Conservation (phyloP, 2,797 vertebrate species). For the Danio choprae region DNA sequence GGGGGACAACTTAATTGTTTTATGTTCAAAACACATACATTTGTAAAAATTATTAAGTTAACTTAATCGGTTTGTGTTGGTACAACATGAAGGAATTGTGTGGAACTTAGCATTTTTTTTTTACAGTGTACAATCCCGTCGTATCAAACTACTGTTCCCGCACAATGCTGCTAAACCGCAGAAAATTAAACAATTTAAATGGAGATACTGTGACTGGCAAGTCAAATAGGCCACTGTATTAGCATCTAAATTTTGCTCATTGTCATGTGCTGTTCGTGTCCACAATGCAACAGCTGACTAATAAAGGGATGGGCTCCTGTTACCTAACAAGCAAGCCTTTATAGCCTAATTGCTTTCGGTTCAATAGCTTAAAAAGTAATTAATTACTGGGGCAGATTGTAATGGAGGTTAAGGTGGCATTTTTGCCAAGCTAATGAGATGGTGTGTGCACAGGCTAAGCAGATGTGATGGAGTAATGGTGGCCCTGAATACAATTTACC, state of each 20-base stretch:
- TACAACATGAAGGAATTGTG: too few species aligned
- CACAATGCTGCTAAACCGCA: background rate
- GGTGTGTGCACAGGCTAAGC: conserved; percentile 63
- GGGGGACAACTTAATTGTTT: too few species aligned
- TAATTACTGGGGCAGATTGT: conserved; percentile 79
- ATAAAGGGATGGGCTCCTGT: conserved; percentile 76
- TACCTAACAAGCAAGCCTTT: conserved; percentile 77
- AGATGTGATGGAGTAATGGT: conserved; percentile 79
- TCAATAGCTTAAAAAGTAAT: conserved; percentile 84
- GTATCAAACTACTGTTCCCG: background rate
- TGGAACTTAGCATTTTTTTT: too few species aligned
- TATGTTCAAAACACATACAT: too few species aligned
- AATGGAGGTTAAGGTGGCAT: conserved; percentile 81
- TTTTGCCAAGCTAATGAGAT: conserved; percentile 81
- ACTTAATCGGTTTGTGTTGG: too few species aligned
- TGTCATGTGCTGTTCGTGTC: conserved; percentile 76
- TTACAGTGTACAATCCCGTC: background rate
- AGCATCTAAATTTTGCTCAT: conserved; percentile 75
- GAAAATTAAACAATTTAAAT: conserved; percentile 1
- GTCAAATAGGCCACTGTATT: conserved; percentile 74
- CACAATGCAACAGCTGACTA: conserved; percentile 76
- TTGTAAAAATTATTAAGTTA: too few species aligned
- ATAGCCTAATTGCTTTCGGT: conserved; percentile 82
- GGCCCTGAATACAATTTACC: conserved; percentile 70
- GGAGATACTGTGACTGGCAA: conserved; percentile 71